phyloP scores from a whole-genome alignment of 2,888 invertebrate genomes.

The Tenthredo livida region DNA sequence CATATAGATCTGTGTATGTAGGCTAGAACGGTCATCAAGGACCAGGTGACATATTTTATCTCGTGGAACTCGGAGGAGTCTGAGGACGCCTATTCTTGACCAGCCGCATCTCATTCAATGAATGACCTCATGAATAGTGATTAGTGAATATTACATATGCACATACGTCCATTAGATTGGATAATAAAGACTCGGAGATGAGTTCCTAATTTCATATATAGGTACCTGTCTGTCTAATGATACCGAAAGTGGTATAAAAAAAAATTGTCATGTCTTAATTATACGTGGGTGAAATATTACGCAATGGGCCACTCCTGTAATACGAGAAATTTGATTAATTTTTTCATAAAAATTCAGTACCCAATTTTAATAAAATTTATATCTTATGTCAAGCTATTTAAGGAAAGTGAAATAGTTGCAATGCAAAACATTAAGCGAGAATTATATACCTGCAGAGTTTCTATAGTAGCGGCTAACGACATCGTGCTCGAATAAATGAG shows the following conservation, averaged over 20 bases:
- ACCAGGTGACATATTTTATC: not conserved
- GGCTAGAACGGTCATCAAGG: not conserved
- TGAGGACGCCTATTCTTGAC: not conserved
- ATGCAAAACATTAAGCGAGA: not conserved
- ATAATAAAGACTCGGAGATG: not conserved
- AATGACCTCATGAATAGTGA: slow-evolving; percentile 6
- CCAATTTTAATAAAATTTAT: not conserved
- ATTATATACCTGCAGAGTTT: not conserved
- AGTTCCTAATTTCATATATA: not conserved
- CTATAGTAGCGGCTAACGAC: not conserved
- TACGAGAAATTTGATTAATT: not conserved
- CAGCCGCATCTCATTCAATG: not conserved
- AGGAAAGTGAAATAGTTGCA: slow-evolving; percentile 9
- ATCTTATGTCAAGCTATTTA: not conserved
- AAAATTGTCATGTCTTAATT: not conserved
- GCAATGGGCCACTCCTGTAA: not conserved
- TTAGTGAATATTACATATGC: not conserved
- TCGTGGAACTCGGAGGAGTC: not conserved
- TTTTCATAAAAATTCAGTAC: not conserved
- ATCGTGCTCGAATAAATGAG: not conserved
- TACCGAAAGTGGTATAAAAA: slow-evolving; percentile 3
- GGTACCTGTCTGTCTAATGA: not conserved
- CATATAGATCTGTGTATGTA: not conserved
- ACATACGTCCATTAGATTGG: not conserved
- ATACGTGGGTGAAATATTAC: not conserved